Base-by-base conservation (phyloP, 2,888 invertebrate genomes). In the Sarcophaga carnaria region DNA sequence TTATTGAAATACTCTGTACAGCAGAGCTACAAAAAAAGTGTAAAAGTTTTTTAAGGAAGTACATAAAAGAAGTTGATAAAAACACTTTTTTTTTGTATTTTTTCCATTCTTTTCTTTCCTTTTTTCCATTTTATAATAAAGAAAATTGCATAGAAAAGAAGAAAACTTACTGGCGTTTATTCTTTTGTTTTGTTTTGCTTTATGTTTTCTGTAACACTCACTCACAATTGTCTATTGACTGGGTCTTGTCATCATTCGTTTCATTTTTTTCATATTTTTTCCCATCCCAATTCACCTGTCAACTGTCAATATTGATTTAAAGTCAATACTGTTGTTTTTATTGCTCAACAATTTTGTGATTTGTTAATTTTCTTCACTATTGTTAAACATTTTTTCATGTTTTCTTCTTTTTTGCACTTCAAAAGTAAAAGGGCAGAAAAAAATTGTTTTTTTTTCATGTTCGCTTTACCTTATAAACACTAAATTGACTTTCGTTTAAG, bases 241-340 rank as follows among this genome's bases (percentile, higher is more conserved):
- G 71, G 63, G 63, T 79, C 45, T 70, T 54, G 75, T 72, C 85
- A 81, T 25, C 63, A 74, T 20, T 54, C 67, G 3, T 25, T 60
- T 27, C 62, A 22, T 54, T 6, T 12, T 25, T 49, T 27, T 54
- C 8, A 54, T 47, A 47, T 67, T 69, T 62, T 17, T 69, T 49
- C 11, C 0, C 3, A 10, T 25, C 54, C 25, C 75, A 60, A 80
- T 69, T 82, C 67, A 84, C 71, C 87, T 87, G 87, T 80, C 87
- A 87, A 69, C 76, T 87, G 84, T 76, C 87, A 84, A 60, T 79
- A 79, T 82, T 84, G 81, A 87, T 84, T 82, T 60, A 82, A 67
- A 79, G 66, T 80, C 76, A 63, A 79, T 76, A 63, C 25, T n/a
- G 66, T 80, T 80, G 25, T 45, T 45, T 69, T 76, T 54, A 71